phyloP scores from a whole-genome alignment of 2,113 vertebrate genomes.

The Zeus faber region DNA sequence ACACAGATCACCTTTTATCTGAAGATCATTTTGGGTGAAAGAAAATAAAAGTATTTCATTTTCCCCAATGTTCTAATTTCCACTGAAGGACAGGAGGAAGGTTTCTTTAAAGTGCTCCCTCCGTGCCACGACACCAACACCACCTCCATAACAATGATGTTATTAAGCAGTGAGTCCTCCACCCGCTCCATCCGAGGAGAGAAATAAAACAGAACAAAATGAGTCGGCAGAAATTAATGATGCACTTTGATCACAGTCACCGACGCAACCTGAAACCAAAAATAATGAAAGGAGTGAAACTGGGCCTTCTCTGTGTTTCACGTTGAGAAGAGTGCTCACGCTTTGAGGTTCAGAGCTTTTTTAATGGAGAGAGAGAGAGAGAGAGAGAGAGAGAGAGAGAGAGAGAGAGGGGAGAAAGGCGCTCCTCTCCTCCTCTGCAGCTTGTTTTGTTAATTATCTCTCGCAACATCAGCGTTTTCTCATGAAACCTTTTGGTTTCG shows the following conservation, averaged over 20 bases:
- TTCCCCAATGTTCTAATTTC: too few relatives aligned
- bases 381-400: slow-evolving; percentile 35
- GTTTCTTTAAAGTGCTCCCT: too few relatives aligned
- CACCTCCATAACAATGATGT: background rate
- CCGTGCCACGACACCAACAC: background rate
- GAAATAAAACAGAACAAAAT: slow-evolving; percentile 44
- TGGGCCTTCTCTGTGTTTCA: slow-evolving; percentile 52
- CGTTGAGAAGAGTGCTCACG: slow-evolving; percentile 51
- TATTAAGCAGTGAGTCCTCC: background rate
- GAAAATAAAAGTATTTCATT: too few relatives aligned
- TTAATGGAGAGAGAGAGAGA: slow-evolving; percentile 40
- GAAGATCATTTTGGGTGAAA: too few relatives aligned
- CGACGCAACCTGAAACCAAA: slow-evolving; percentile 47
- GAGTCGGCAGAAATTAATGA: slow-evolving; percentile 71
- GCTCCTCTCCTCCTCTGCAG: slow-evolving; percentile 65
- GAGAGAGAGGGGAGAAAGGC: slow-evolving; percentile 31
- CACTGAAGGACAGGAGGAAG: too few relatives aligned
- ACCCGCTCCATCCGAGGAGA: slow-evolving; percentile 9
- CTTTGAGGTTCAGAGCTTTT: slow-evolving; percentile 62
- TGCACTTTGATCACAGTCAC: slow-evolving; percentile 67
- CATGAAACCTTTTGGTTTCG: slow-evolving; percentile 82
- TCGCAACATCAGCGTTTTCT: slow-evolving; percentile 86
- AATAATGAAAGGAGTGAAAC: slow-evolving; percentile 44
- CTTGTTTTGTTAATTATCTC: slow-evolving; percentile 84
- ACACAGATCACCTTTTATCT: too few relatives aligned